These are phyloP conservation scores for Sinosuthora webbiana DNA, from an alignment of 2,113 vertebrate species.

Conservation along the genomic window DNA sequence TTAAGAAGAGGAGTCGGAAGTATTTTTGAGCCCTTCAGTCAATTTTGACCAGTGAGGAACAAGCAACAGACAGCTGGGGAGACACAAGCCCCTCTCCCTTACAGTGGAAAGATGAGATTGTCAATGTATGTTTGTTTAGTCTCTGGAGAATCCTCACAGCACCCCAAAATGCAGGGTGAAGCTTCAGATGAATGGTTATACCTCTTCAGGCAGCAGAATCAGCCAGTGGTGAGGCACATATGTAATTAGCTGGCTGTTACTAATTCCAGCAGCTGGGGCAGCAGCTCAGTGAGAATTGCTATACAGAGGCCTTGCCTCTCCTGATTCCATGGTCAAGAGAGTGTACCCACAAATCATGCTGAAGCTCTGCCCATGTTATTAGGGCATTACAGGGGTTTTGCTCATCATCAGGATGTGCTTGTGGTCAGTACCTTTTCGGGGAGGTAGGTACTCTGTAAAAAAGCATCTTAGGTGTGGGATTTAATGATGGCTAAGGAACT, in stretches of 20 bases:
- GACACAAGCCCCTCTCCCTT: neutral
- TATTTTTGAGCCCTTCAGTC: neutral
- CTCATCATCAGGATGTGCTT: constrained; percentile 3
- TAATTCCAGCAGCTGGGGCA: neutral
- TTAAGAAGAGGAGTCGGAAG: neutral
- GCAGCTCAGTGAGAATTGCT: neutral
- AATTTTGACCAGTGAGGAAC: neutral
- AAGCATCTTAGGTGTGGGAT: neutral
- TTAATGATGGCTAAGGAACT: neutral
- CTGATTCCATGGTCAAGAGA: neutral
- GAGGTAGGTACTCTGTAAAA: neutral
- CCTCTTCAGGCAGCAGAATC: neutral
- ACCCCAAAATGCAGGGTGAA: neutral
- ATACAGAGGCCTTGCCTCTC: neutral
- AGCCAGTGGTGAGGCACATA: neutral
- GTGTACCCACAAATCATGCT: fast-evolving
- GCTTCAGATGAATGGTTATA: neutral
- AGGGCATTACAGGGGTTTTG: neutral
- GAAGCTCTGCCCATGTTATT: neutral
- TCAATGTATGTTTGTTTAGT: neutral
- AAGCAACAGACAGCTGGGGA: neutral
- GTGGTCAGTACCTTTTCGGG: neutral
- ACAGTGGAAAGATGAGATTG: neutral
- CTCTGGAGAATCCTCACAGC: neutral
- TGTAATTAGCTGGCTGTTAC: neutral